These are phyloP conservation scores for Plagodis dolabraria DNA, from an alignment of 2,888 invertebrate genomes.

Conservation along the genomic window DNA sequence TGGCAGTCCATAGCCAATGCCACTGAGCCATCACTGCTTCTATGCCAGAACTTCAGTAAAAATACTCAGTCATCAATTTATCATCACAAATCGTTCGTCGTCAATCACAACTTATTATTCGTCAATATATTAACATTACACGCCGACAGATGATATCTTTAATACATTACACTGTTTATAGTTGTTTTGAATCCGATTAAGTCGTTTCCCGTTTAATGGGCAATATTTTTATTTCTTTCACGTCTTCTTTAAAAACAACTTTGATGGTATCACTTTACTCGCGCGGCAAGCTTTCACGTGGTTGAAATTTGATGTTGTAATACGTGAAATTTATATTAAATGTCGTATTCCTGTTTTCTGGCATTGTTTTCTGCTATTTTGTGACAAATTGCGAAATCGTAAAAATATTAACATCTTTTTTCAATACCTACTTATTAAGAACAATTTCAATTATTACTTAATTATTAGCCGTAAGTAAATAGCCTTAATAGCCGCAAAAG, in stretches of 20 bases:
- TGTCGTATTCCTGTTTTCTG: slow-evolving; percentile 33
- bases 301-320: slow-evolving; percentile 46
- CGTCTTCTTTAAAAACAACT: slow-evolving; percentile 31
- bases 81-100: no score
- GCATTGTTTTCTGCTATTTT: neutral
- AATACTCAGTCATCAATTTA: no score
- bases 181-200: slow-evolving; percentile 6
- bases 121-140: neutral
- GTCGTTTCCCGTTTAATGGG: slow-evolving; percentile 14
- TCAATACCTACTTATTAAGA: no score
- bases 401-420: no score
- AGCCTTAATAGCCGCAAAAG: no score
- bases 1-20: no score
- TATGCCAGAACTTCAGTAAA: no score
- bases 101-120: no score
- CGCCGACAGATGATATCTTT: slow-evolving; percentile 11
- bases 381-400: neutral
- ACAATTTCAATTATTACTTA: no score
- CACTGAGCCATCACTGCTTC: no score
- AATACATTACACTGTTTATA: slow-evolving; percentile 22
- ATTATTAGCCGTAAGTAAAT: no score
- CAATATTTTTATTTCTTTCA: slow-evolving; percentile 35
- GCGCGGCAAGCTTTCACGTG: slow-evolving; percentile 44
- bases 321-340: slow-evolving; percentile 45
- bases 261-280: slow-evolving; percentile 31